Percentiles rank a stretch among this genome's conserved stretches.
phyloP scores from a whole-genome alignment of 1,140 invertebrate genomes.

The Whitmania pigra region DNA sequence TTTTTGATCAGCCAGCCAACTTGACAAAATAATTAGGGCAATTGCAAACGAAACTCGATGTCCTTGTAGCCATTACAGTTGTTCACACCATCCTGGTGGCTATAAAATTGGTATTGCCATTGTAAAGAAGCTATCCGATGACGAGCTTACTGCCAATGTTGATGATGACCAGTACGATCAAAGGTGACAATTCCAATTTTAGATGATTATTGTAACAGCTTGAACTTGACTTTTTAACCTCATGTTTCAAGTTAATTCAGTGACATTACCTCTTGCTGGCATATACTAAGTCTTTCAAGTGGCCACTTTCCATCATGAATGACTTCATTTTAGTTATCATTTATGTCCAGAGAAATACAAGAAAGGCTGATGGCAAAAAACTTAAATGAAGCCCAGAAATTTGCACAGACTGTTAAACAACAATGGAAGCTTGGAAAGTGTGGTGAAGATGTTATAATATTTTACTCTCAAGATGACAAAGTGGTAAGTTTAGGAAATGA shows the following conservation, averaged over 20 bases:
- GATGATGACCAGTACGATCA: constrained; percentile 14
- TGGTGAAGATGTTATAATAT: constrained; percentile 8
- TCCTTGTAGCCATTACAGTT: constrained; percentile 13
- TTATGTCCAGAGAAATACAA: no score
- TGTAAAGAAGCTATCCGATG: constrained; percentile 5
- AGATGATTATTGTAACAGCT: no score
- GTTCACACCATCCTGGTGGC: constrained; percentile 7
- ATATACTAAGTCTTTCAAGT: no score
- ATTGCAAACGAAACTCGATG: constrained; percentile 14
- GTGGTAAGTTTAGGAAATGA: background rate
- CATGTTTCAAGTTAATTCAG: no score
- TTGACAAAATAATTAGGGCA: constrained; percentile 7
- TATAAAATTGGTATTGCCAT: constrained; percentile 19
- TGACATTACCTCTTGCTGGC: no score
- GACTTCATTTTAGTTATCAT: no score
- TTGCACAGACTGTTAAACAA: background rate
- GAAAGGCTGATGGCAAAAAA: background rate
- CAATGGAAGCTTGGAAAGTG: constrained; percentile 14
- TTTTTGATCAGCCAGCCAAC: constrained; percentile 14
- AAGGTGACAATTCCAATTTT: constrained; percentile 1
- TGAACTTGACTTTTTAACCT: no score
- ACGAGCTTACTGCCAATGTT: background rate
- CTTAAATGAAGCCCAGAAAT: background rate
- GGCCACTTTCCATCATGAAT: no score
- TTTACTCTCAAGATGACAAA: constrained; percentile 12